Conservation (phyloP, 2,113 vertebrate species). For the Paradoxurus hermaphroditus region DNA sequence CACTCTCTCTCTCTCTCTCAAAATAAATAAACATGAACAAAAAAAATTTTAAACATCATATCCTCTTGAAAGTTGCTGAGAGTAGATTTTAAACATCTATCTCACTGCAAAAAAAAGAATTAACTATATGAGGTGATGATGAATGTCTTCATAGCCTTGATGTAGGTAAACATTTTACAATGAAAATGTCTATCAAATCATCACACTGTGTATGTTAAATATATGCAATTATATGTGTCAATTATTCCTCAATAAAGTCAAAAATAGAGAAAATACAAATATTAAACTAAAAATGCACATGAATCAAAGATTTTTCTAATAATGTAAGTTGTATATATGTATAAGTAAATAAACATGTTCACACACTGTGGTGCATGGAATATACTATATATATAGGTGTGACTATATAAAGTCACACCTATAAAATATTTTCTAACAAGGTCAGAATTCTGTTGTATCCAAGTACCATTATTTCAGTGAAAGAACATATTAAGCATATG, state of each 20-base stretch:
- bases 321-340: background rate
- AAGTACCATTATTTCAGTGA: background rate
- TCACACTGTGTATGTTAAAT: background rate
- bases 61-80: no score
- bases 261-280: background rate
- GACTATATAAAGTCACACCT: background rate
- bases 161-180: background rate
- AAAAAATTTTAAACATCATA: no score
- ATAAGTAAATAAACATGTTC: background rate
- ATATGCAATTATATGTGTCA: background rate
- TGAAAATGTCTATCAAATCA: background rate
- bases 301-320: background rate
- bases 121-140: background rate
- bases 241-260: background rate
- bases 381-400: background rate
- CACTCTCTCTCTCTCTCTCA: no score
- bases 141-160: background rate
- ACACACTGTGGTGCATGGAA: background rate
- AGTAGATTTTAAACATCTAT: no score
- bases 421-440: background rate
- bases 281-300: background rate
- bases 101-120: background rate
- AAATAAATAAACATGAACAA: no score
- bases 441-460: background rate
- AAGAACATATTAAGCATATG: background rate